Percentiles rank a stretch among this genome's conserved stretches.
These are phyloP conservation scores for Synanthedon myopaeformis DNA, from an alignment of 2,888 invertebrate genomes.

Conservation along the genomic window DNA sequence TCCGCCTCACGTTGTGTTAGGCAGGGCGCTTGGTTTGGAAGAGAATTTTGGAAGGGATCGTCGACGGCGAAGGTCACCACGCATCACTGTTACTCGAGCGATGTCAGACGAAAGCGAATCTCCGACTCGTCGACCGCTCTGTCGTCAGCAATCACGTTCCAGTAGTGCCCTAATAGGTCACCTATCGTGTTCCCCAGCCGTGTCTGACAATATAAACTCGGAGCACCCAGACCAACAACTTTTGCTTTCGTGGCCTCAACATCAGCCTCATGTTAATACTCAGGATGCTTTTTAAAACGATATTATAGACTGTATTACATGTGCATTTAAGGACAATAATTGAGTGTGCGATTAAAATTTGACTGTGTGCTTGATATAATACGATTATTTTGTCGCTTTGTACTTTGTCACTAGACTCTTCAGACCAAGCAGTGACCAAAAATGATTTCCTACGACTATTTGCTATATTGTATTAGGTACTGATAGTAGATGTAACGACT, in stretches of 20 bases:
- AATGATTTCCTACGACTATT: slow-evolving; percentile 47
- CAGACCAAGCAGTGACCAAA: slow-evolving; percentile 55
- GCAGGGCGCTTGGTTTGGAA: slow-evolving; percentile 70
- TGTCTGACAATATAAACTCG: slow-evolving; percentile 34
- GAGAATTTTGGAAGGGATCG: slow-evolving; percentile 40
- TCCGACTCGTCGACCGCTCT: slow-evolving; percentile 58
- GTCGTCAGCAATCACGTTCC: slow-evolving; percentile 60
- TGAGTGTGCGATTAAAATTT: slow-evolving; percentile 41
- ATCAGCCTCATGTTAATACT: slow-evolving; percentile 25
- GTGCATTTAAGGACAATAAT: slow-evolving; percentile 51
- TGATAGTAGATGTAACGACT: slow-evolving; percentile 44
- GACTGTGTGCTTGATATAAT: slow-evolving; percentile 34
- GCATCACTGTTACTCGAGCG: slow-evolving; percentile 79
- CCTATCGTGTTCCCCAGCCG: slow-evolving; percentile 58
- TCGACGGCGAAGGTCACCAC: slow-evolving; percentile 70
- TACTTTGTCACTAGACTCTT: slow-evolving; percentile 41
- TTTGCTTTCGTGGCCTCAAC: slow-evolving; percentile 69
- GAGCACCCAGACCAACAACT: slow-evolving; percentile 58
- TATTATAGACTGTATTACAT: slow-evolving; percentile 18
- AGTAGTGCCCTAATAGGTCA: slow-evolving; percentile 60
- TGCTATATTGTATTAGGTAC: slow-evolving; percentile 18
- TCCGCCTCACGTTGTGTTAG: slow-evolving; percentile 72
- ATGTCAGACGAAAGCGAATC: slow-evolving; percentile 79
- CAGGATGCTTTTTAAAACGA: slow-evolving; percentile 57
- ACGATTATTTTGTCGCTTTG: slow-evolving; percentile 42